Evolutionary conservation across 2,797 vertebrate species (phyloP), one percentile per base, ranked within the genome.

Genomic region (Urosaurus nigricauda): DNA sequence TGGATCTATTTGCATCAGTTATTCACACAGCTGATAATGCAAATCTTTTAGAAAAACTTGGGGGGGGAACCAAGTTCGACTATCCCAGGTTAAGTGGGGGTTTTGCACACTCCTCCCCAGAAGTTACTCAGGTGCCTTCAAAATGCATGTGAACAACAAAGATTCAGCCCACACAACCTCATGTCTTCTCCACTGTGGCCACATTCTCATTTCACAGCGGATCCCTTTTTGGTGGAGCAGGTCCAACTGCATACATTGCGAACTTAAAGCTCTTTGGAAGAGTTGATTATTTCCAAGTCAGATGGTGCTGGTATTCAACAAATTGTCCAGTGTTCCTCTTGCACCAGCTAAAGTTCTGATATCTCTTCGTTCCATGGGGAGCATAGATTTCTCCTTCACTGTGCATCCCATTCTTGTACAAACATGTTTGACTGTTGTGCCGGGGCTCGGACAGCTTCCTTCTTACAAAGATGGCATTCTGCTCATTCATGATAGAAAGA

Each of bases 241-340:
- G 65, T 19, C 19, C 1, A 43, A 19, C 5, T 21, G 17, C 32
- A 0, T 0, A 40, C 47, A 51, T 0, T 26, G 2, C 7, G 75
- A 29, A 7, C 0, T 0, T 16, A 47, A 83, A 0, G 0, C 1
- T 11, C 53, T 78, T 70, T 12, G 3, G 0, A 24, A 29, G 6
- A 0, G 7, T 17, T 77, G 0, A 80, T 90, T 71, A 9, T 53
- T 88, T 78, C 43, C 37, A 6, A 1, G 0, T 85, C 70, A 60
- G 80, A 56, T 79, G 29, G 35, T 82, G 40, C n/a, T 83, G 70
- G 73, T 70, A 85, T 87, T 32, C 83, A 85, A 79, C 1, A 5
- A 79, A 16, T 83, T 0, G 12, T 75, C 87, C 81, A 19, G 86
- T 17, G 0, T 43, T 79, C 60, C 14, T 11, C 58, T 83, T 87